phyloP scores from a whole-genome alignment of 1,140 invertebrate genomes.

The Hirudo medicinalis region DNA sequence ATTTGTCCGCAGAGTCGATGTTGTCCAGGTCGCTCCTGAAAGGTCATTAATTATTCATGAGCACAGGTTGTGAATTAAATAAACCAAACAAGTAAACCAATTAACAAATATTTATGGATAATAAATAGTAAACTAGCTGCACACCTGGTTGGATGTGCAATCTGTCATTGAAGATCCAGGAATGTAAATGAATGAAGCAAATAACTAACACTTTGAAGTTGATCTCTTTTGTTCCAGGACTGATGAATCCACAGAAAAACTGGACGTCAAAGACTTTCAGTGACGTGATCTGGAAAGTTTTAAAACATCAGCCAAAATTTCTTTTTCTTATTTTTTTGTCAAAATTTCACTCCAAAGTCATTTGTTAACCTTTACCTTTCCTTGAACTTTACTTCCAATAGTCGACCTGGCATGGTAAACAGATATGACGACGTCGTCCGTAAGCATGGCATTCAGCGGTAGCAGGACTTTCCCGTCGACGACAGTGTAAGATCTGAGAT shows the following conservation, averaged over 20 bases:
- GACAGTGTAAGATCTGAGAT: conserved; percentile 29
- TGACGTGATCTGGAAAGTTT: conserved; percentile 50
- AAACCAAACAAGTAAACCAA: too few relatives aligned
- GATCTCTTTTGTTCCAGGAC: conserved; percentile 46
- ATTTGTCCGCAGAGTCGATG: conserved; percentile 62
- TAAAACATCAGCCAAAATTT: neutral
- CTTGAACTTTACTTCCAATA: conserved; percentile 60
- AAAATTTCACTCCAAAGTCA: neutral
- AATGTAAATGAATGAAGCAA: neutral
- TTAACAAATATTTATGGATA: too few relatives aligned
- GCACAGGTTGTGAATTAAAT: neutral
- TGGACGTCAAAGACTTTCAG: conserved; percentile 76
- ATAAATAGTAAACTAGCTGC: neutral
- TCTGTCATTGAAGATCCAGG: neutral
- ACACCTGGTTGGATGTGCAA: neutral
- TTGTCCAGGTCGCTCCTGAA: conserved; percentile 63
- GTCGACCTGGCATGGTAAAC: conserved; percentile 73
- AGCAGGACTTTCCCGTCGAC: conserved; percentile 34
- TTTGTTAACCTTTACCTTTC: conserved; percentile 43
- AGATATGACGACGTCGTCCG: conserved; percentile 68
- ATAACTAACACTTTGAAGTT: neutral
- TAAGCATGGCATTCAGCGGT: conserved; percentile 50
- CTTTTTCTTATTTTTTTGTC: neutral
- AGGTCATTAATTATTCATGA: conserved; percentile 18
- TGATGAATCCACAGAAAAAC: conserved; percentile 74